Conservation (phyloP, 2,888 invertebrate genomes). For the Tetanocera ferruginea region DNA sequence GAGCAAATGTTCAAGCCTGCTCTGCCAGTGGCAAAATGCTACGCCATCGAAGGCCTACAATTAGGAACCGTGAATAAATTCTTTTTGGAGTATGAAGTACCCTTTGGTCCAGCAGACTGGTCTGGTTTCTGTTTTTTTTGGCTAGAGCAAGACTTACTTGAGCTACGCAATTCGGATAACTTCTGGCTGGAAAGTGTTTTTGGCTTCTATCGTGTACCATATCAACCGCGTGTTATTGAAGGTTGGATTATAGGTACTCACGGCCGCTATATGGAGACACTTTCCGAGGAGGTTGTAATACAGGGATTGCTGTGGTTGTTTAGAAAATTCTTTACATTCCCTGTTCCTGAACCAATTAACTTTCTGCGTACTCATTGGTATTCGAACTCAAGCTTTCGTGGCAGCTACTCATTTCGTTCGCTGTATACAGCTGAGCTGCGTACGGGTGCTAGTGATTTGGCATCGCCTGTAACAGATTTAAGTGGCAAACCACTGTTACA, state of each 20-base stretch:
- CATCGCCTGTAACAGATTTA: constrained; percentile 68
- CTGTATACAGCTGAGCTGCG: constrained; percentile 71
- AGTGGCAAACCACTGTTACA: constrained; percentile 71
- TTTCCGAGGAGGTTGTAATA: constrained; percentile 70
- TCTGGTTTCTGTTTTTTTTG: constrained; percentile 73
- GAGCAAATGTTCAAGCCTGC: constrained; percentile 68
- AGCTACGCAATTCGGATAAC: constrained; percentile 46
- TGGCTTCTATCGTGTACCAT: constrained; percentile 76
- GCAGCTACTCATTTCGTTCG: constrained; percentile 76
- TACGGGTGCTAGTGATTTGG: constrained; percentile 71
- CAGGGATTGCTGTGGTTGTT: constrained; percentile 55
- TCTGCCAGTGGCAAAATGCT: constrained; percentile 68
- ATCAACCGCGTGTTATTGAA: constrained; percentile 74
- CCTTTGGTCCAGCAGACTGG: constrained; percentile 72
- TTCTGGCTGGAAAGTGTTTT: constrained; percentile 76
- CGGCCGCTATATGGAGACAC: constrained; percentile 73
- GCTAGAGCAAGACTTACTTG: constrained; percentile 69
- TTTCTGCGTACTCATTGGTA: constrained; percentile 74
- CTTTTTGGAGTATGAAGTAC: constrained; percentile 72
- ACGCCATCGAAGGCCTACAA: constrained; percentile 72
- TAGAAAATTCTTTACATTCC: constrained; percentile 53
- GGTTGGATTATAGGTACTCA: constrained; percentile 78
- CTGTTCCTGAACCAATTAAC: constrained; percentile 52
- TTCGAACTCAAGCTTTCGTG: constrained; percentile 73
- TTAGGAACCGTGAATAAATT: constrained; percentile 75